Evolutionary conservation across 2,888 invertebrate genomes (phyloP).

Genomic region (Hybos culiciformis): DNA sequence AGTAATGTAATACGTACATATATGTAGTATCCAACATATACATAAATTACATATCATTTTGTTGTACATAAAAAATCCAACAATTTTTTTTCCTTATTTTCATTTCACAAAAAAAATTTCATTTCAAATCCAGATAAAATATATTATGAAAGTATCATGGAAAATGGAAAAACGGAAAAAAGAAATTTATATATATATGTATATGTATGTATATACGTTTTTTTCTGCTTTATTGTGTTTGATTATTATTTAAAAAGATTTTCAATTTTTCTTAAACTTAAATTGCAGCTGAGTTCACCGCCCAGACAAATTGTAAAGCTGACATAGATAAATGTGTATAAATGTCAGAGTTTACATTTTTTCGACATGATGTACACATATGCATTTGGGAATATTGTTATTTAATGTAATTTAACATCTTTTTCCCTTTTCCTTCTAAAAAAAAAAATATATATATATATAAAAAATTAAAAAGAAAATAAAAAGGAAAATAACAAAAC

Average conservation of each 20-base stretch:
- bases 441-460: not conserved
- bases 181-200: too few species aligned
- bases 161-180: too few species aligned
- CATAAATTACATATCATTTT: too few species aligned
- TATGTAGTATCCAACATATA: too few species aligned
- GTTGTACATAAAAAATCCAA: too few species aligned
- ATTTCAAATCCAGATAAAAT: too few species aligned
- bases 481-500: not conserved
- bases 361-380: not conserved
- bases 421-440: not conserved
- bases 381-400: not conserved
- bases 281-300: constrained; percentile 8
- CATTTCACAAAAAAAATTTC: too few species aligned
- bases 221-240: not conserved
- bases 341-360: not conserved
- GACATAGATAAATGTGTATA: constrained; percentile 7
- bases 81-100: too few species aligned
- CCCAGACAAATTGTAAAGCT: constrained; percentile 8
- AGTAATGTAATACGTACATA: too few species aligned
- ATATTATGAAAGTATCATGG: too few species aligned
- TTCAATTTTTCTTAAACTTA: constrained; percentile 7
- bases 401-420: not conserved
- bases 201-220: too few species aligned
- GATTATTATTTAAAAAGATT: not conserved
- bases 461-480: not conserved